These are phyloP conservation scores for Albula goreensis DNA, from an alignment of 2,113 vertebrate genomes.

Conservation along the genomic window DNA sequence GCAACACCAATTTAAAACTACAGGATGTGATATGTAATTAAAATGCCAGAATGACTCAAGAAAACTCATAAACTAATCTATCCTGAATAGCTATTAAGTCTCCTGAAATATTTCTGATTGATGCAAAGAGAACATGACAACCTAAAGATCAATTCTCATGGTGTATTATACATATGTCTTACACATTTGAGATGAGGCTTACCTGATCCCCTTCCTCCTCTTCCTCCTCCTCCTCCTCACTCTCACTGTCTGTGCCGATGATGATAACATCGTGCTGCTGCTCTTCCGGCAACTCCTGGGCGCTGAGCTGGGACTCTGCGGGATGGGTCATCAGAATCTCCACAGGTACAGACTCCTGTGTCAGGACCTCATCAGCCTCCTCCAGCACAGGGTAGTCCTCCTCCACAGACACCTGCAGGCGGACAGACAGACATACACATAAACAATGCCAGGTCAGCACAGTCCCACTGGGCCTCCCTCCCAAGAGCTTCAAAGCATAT, in stretches of 20 bases:
- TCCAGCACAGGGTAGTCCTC: conserved; percentile 82
- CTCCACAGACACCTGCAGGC: conserved; percentile 68
- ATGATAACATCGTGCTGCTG: conserved; percentile 86
- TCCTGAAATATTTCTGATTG: too few relatives aligned
- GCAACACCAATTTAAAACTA: too few relatives aligned
- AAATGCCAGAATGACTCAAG: too few relatives aligned
- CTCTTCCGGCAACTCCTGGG: conserved; percentile 71
- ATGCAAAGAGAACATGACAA: too few relatives aligned
- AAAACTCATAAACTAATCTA: too few relatives aligned
- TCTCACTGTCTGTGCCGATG: conserved; percentile 88
- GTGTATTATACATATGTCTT: too few relatives aligned
- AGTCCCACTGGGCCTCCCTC: too few relatives aligned
- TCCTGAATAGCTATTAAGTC: too few relatives aligned
- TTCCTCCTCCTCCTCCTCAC: conserved; percentile 84
- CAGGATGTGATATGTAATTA: too few relatives aligned
- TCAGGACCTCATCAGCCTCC: conserved; percentile 73
- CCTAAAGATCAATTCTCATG: too few relatives aligned
- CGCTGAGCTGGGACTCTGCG: conserved; percentile 71
- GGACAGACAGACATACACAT: neutral
- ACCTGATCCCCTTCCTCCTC: conserved; percentile 76
- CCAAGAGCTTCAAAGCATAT: neutral
- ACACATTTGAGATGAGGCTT: neutral
- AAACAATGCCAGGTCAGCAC: too few relatives aligned
- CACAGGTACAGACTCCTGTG: conserved; percentile 74
- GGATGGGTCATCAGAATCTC: conserved; percentile 71